A percentile compares a stretch with the other conserved stretches of the same genome.
phyloP scores from a whole-genome alignment of 2,888 invertebrate species.

The Dugesia japonica region DNA sequence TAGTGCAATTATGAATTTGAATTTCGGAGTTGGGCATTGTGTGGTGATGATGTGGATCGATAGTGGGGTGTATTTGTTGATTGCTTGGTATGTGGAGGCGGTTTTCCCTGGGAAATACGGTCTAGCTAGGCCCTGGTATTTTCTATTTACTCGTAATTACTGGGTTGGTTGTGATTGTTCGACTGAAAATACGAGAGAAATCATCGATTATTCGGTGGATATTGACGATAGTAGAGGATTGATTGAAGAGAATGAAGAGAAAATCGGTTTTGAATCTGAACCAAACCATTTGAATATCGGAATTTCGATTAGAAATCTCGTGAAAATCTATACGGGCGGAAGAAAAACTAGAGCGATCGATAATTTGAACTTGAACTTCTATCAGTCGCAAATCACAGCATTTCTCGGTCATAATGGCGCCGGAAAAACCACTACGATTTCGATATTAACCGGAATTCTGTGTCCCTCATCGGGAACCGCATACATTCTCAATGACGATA shows the following conservation, averaged over 20 bases:
- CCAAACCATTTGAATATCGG: constrained; percentile 53
- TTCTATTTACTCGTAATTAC: constrained; percentile 37
- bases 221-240: too few relatives aligned
- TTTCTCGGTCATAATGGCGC: constrained; percentile 76
- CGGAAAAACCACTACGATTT: constrained; percentile 37
- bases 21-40: constrained; percentile 53
- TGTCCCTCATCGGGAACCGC: constrained; percentile 64
- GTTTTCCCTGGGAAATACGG: constrained; percentile 46
- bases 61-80: constrained; percentile 42
- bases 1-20: constrained; percentile 54
- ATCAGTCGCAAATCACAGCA: constrained; percentile 67
- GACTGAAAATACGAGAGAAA: too few relatives aligned
- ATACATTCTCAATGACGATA: constrained; percentile 58
- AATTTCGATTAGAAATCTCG: constrained; percentile 59
- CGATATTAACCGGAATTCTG: constrained; percentile 54
- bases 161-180: too few relatives aligned
- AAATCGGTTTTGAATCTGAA: constrained; percentile 46
- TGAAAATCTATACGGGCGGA: constrained; percentile 48
- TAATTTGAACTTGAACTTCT: constrained; percentile 61
- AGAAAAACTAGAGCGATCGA: constrained; percentile 53
- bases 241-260: too few relatives aligned
- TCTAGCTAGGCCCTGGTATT: constrained; percentile 39
- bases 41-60: constrained; percentile 50
- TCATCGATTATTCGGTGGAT: too few relatives aligned
- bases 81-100: constrained; percentile 47